These are phyloP conservation scores for Coboldia fuscipes DNA, from an alignment of 1,140 invertebrate species.

Conservation along the genomic window DNA sequence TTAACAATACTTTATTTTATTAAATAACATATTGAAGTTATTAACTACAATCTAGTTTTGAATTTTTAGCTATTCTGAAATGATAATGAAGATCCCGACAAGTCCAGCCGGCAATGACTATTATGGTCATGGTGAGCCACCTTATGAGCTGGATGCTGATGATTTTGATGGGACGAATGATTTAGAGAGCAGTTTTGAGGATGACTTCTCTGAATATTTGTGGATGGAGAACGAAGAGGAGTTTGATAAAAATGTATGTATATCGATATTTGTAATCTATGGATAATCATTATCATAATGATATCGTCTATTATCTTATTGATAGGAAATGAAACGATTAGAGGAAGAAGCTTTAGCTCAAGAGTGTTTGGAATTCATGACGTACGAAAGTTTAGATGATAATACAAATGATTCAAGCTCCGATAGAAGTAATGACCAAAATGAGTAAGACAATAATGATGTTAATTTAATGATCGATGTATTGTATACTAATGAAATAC, in stretches of 20 bases:
- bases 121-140: neutral
- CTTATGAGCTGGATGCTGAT: neutral
- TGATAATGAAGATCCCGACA: neutral
- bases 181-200: slow-evolving; percentile 9
- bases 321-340: slow-evolving; percentile 56
- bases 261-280: neutral
- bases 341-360: slow-evolving; percentile 75
- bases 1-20: no score
- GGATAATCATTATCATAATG: neutral
- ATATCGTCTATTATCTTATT: slow-evolving; percentile 6
- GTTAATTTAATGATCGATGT: slow-evolving; percentile 2
- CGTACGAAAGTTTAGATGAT: slow-evolving; percentile 40
- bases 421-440: no score
- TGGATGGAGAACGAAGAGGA: slow-evolving; percentile 86
- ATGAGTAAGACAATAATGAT: slow-evolving; percentile 25
- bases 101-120: neutral
- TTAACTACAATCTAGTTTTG: no score
- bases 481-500: slow-evolving; percentile 10
- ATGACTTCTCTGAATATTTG: slow-evolving; percentile 69
- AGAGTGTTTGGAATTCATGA: slow-evolving; percentile 63
- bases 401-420: no score
- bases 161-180: neutral
- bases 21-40: no score
- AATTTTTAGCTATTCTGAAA: no score
- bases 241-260: slow-evolving; percentile 58